These are phyloP conservation scores for Dolichopus griseipennis DNA, from an alignment of 2,888 invertebrate genomes.

Conservation along the genomic window DNA sequence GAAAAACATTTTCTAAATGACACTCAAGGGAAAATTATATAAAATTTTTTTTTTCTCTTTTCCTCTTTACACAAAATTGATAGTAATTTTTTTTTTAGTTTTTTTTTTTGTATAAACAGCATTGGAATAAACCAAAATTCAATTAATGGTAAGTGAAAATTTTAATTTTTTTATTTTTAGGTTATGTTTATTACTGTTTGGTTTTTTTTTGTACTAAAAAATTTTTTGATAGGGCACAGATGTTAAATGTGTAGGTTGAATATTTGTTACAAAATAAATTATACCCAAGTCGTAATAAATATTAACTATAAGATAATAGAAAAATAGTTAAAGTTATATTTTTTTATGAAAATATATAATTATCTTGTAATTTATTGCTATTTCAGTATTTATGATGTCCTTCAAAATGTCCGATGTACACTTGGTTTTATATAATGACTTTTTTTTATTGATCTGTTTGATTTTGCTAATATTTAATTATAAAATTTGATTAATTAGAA, in stretches of 20 bases:
- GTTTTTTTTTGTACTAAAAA: background rate
- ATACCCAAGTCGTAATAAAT: too few species aligned
- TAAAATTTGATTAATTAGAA: too few species aligned
- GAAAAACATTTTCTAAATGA: background rate
- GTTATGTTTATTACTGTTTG: background rate
- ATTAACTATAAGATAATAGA: too few species aligned
- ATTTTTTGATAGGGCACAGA: background rate
- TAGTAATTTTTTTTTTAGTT: background rate
- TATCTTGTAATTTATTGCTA: too few species aligned
- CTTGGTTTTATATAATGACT: too few species aligned
- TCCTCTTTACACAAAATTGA: background rate
- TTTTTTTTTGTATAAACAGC: background rate
- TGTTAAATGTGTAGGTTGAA: background rate
- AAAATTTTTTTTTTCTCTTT: background rate
- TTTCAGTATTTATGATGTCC: too few species aligned
- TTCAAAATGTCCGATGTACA: too few species aligned
- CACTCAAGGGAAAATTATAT: background rate
- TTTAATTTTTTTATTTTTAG: too few species aligned
- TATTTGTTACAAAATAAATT: background rate
- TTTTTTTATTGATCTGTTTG: too few species aligned
- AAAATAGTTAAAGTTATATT: too few species aligned
- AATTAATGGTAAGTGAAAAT: background rate
- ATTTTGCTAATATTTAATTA: too few species aligned
- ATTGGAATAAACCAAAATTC: background rate
- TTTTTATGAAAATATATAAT: too few species aligned